Conservation (phyloP, 2,888 invertebrate genomes). For the Lysandra coridon region DNA sequence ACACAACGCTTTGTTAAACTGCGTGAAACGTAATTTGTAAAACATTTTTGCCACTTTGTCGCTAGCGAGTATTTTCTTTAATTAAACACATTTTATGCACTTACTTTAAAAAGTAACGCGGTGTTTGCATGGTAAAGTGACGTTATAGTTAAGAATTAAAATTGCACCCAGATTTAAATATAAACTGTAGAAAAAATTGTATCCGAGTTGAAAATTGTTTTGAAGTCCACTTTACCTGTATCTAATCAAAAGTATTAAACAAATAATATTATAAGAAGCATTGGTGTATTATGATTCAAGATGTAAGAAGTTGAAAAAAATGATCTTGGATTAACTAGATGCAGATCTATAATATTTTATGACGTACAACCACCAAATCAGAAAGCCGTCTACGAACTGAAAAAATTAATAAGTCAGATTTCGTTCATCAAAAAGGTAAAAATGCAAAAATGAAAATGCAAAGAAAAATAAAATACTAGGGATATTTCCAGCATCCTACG, state of each 20-base stretch:
- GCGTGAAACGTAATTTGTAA: no score
- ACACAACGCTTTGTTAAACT: no score
- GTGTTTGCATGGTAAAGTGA: neutral
- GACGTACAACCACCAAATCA: neutral
- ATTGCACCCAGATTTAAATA: neutral
- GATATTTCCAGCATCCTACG: constrained; percentile 31
- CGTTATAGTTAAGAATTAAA: neutral
- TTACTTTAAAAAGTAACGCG: neutral
- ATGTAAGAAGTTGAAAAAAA: no score
- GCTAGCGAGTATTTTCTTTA: neutral
- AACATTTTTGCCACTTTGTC: no score
- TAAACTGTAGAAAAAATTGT: neutral
- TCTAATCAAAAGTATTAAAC: neutral
- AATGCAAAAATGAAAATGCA: constrained; percentile 23
- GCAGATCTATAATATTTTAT: no score
- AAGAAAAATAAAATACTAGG: constrained; percentile 26
- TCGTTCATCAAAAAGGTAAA: constrained; percentile 22
- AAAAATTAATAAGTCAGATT: constrained; percentile 2
- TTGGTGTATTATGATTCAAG: no score
- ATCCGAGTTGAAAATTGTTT: neutral
- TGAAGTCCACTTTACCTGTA: neutral
- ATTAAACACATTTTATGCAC: no score
- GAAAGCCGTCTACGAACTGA: neutral
- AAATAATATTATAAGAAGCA: no score
- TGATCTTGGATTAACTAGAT: no score